Evolutionary conservation across 2,113 vertebrate species (phyloP), one percentile per base, ranked within the genome.

Genomic region (Lutjanus erythropterus): DNA sequence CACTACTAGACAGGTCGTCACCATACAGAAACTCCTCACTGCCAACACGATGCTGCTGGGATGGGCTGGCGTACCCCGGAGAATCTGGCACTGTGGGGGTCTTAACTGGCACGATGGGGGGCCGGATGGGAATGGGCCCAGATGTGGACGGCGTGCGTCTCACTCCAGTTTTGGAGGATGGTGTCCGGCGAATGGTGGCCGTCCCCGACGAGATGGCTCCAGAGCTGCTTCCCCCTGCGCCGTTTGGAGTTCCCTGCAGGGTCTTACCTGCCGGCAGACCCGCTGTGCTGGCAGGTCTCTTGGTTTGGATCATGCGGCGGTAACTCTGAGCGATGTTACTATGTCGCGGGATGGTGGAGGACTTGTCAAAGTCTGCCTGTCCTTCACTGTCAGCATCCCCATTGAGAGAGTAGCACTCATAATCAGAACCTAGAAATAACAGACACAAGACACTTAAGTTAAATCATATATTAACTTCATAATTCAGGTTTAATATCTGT

Each of bases 301-400:
- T 99, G 88, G 98, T 98, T 91, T 99, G 98, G 91, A 99, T 97
- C 96, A 99, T 97, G 79, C 97, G 97, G 10, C 97, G 96, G 90
- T 99, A 99, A 92, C 97, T 99, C 94, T 99, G 97, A 67, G 97
- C 97, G 0, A 99, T 96, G 94, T 97, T 99, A 91, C 98, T 99
- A 91, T 99, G 97, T 78, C 97, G 97, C 0, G 98, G 97, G 90
- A 99, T 97, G 84, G 98, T 99, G 88, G 97, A 99, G 14, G 97
- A 99, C 85, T 97, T 97, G 94, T 99, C 97, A 0, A 98, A 98
- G 84, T 99, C 98, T 0, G 95, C 93, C 68, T 97, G 97, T 12
- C 94, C 91, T 19, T 98, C 97, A 0, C 91, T 92, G 73, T 99
- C 97, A 1, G 92, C 93, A 0, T 99, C 97, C 0, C 98, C 98